Evolutionary conservation across 2,113 vertebrate species (phyloP).

Genomic region (Smithornis capensis): DNA sequence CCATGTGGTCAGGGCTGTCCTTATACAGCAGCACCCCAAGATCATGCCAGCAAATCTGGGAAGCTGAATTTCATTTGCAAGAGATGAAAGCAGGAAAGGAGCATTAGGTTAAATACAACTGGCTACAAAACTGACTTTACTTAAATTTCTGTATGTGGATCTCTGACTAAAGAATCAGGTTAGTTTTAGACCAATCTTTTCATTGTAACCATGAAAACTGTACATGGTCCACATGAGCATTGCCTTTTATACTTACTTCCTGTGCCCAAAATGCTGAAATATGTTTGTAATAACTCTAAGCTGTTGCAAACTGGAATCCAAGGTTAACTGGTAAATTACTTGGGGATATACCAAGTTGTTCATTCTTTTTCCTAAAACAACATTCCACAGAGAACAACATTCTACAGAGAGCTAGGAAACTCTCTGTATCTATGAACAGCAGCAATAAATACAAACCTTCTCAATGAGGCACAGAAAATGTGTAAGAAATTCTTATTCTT

Average conservation of each 20-base stretch:
- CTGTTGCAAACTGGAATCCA: neutral
- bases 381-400: too few relatives aligned
- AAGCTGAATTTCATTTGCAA: neutral
- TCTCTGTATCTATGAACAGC: neutral
- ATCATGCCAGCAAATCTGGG: rapidly evolving
- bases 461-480: neutral
- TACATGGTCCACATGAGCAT: neutral
- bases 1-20: neutral
- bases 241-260: neutral
- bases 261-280: neutral
- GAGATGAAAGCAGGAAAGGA: neutral
- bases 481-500: neutral
- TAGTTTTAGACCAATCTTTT: neutral
- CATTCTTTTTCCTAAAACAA: neutral
- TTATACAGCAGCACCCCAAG: neutral
- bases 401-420: neutral
- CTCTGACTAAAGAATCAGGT: neutral
- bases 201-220: neutral
- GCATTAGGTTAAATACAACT: neutral
- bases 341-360: neutral
- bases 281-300: neutral
- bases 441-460: neutral
- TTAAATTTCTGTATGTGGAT: rapidly evolving
- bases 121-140: neutral
- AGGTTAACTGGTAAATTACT: neutral